phyloP scores from a whole-genome alignment of 2,888 invertebrate genomes.

The Onthophagus sagittarius region DNA sequence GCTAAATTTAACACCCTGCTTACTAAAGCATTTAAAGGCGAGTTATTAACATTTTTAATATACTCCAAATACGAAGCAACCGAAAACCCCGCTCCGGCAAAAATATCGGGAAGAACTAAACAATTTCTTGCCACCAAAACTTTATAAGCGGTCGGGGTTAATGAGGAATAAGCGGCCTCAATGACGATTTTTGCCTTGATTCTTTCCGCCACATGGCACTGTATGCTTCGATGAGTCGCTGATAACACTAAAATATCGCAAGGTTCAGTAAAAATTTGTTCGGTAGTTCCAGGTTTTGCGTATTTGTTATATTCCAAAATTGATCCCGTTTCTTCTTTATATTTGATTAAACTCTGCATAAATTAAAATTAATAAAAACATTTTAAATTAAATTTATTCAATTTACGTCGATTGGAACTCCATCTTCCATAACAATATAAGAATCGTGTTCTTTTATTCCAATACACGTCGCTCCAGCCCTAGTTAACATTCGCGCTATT shows the following conservation, averaged over 20 bases:
- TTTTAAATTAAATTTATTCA: not conserved
- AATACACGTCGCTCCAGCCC: constrained; percentile 41
- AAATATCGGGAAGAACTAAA: constrained; percentile 44
- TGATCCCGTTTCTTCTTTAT: constrained; percentile 34
- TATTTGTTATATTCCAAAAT: constrained; percentile 33
- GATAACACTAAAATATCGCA: constrained; percentile 44
- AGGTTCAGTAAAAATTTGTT: constrained; percentile 35
- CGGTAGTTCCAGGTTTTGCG: constrained; percentile 29
- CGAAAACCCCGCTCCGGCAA: constrained; percentile 38
- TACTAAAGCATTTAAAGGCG: constrained; percentile 20
- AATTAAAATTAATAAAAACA: not conserved
- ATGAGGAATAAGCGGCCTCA: constrained; percentile 42
- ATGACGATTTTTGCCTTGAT: constrained; percentile 43
- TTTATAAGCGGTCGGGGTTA: constrained; percentile 43
- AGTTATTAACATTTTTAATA: constrained; percentile 30
- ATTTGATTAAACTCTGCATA: constrained; percentile 34
- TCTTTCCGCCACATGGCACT: constrained; percentile 39
- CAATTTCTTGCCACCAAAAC: constrained; percentile 37
- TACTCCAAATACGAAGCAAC: constrained; percentile 43
- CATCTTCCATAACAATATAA: constrained; percentile 38
- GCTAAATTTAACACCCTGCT: constrained; percentile 16
- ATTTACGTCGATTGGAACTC: constrained; percentile 37
- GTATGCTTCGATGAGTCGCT: constrained; percentile 39
- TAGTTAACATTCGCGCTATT: constrained; percentile 34
- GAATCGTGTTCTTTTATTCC: constrained; percentile 42